A percentile compares a stretch with the other conserved stretches of the same genome.
Conservation (phyloP, 2,797 vertebrate species). For the Alectoris magna region DNA sequence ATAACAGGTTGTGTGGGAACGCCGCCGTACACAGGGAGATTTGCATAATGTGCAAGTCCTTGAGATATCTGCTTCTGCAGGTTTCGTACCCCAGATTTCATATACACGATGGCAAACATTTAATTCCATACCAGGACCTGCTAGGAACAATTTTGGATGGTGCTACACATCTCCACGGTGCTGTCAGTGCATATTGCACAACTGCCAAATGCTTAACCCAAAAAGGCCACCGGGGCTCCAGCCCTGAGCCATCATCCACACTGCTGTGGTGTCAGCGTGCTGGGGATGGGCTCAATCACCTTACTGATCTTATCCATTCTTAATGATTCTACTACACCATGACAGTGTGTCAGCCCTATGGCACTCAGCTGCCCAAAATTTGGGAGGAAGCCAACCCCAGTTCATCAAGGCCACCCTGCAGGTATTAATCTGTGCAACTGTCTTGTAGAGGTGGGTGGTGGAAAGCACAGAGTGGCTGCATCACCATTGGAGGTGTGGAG, state of each 20-base stretch:
- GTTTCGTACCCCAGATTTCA: neutral
- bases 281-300: too few species aligned
- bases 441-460: neutral
- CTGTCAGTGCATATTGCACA: neutral
- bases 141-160: neutral
- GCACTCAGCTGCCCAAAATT: rapidly evolving
- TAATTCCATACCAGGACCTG: rapidly evolving
- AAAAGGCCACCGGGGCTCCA: neutral
- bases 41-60: rapidly evolving
- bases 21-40: rapidly evolving
- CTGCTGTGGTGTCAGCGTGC: neutral
- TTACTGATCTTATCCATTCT: too few species aligned
- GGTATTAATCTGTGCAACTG: slow-evolving; percentile 17
- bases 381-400: neutral
- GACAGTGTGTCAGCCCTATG: rapidly evolving
- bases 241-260: neutral
- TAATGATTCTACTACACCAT: too few species aligned
- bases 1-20: neutral
- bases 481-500: too few species aligned
- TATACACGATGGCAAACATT: rapidly evolving
- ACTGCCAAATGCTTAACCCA: neutral
- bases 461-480: rapidly evolving
- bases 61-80: neutral
- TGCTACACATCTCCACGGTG: rapidly evolving
- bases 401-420: rapidly evolving